Conservation (phyloP, 1,140 invertebrate genomes). For the Melitaea cinxia region DNA sequence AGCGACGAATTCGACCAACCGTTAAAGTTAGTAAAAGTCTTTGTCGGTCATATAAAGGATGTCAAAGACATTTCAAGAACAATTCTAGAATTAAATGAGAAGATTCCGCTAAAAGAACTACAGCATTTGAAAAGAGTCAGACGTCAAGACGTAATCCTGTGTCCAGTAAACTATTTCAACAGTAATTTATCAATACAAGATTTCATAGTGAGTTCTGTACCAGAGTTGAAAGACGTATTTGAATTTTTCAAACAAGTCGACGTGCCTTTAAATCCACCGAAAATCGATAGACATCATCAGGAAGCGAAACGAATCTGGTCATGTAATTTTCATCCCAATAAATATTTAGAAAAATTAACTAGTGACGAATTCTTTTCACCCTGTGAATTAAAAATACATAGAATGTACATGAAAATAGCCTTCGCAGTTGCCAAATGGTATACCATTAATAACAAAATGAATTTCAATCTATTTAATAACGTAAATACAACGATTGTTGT, state of each 20-base stretch:
- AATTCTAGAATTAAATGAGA: slow-evolving; percentile 83
- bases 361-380: slow-evolving; percentile 84
- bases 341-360: slow-evolving; percentile 85
- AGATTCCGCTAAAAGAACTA: slow-evolving; percentile 83
- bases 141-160: slow-evolving; percentile 84
- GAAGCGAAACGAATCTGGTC: slow-evolving; percentile 88
- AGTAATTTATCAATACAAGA: slow-evolving; percentile 72
- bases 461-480: slow-evolving; percentile 44
- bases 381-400: slow-evolving; percentile 83
- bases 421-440: slow-evolving; percentile 81
- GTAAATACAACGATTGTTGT: slow-evolving; percentile 85
- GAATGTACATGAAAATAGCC: slow-evolving; percentile 84
- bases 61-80: slow-evolving; percentile 85
- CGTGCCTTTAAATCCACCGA: slow-evolving; percentile 84
- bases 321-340: slow-evolving; percentile 91
- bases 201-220: slow-evolving; percentile 75
- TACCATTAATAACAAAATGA: slow-evolving; percentile 30
- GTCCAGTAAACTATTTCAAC: slow-evolving; percentile 56
- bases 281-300: slow-evolving; percentile 86
- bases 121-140: slow-evolving; percentile 89
- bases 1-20: slow-evolving; percentile 75
- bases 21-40: slow-evolving; percentile 82
- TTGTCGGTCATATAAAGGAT: slow-evolving; percentile 83
- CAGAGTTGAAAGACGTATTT: slow-evolving; percentile 79
- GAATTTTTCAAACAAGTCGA: slow-evolving; percentile 81